Conservation (phyloP, 1,140 invertebrate genomes). For the Lethocerus indicus region DNA sequence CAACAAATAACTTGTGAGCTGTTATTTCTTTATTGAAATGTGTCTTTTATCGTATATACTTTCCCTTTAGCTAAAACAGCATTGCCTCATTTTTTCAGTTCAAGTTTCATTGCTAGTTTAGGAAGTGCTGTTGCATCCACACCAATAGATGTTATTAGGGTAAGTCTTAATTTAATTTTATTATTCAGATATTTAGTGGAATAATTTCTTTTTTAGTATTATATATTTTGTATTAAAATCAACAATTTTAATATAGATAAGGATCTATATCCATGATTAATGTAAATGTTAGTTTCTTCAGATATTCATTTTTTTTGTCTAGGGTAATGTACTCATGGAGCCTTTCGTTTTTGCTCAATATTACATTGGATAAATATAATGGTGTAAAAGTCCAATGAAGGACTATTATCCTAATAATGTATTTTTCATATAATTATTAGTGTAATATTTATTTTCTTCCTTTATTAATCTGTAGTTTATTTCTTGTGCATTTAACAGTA, state of each 20-base stretch:
- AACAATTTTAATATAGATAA: neutral
- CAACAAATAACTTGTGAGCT: slow-evolving; percentile 1
- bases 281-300: neutral
- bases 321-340: too few relatives aligned
- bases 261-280: neutral
- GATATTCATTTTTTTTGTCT: neutral
- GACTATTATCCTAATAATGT: too few relatives aligned
- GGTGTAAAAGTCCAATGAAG: too few relatives aligned
- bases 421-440: too few relatives aligned
- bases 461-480: too few relatives aligned
- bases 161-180: slow-evolving; percentile 29
- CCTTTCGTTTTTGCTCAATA: too few relatives aligned
- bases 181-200: neutral
- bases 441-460: too few relatives aligned
- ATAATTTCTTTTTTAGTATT: neutral
- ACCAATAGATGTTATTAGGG: slow-evolving; percentile 87
- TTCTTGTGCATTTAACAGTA: neutral
- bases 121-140: slow-evolving; percentile 85
- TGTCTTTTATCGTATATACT: slow-evolving; percentile 8
- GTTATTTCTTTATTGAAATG: slow-evolving; percentile 5
- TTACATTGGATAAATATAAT: too few relatives aligned
- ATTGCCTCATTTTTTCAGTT: too few relatives aligned
- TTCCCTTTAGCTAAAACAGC: too few relatives aligned
- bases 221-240: neutral
- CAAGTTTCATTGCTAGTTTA: slow-evolving; percentile 80